These are phyloP conservation scores for Parnassius apollo DNA, from an alignment of 2,888 invertebrate genomes.

Conservation along the genomic window DNA sequence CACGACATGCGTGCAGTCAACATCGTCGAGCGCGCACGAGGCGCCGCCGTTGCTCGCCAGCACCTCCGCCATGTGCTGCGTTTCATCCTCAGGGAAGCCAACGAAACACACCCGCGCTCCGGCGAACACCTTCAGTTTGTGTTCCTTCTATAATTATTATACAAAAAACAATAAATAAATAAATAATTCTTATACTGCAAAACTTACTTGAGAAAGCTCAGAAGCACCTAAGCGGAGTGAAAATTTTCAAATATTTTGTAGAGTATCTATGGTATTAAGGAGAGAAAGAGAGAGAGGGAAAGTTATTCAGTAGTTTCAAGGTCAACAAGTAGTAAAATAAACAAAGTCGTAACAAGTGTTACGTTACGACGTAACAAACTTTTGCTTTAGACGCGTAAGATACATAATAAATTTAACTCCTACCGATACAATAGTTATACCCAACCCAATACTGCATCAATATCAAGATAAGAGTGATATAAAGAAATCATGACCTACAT, in stretches of 20 bases:
- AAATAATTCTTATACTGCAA: too few species aligned
- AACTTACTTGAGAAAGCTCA: too few species aligned
- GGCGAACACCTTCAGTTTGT: constrained; percentile 92
- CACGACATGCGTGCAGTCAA: constrained; percentile 95
- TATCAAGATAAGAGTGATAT: constrained; percentile 1
- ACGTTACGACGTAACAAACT: too few species aligned
- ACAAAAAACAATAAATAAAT: background rate
- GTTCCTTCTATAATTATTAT: constrained; percentile 77
- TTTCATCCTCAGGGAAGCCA: constrained; percentile 94
- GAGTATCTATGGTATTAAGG: too few species aligned
- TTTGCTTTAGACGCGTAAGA: too few species aligned
- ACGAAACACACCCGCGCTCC: constrained; percentile 93
- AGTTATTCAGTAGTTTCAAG: too few species aligned
- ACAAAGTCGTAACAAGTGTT: too few species aligned
- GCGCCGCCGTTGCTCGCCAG: constrained; percentile 92
- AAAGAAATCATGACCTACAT: constrained; percentile 1
- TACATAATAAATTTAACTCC: background rate
- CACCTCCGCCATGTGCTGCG: constrained; percentile 95
- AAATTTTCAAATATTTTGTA: too few species aligned
- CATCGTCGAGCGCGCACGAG: constrained; percentile 88
- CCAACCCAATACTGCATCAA: background rate
- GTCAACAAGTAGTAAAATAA: too few species aligned
- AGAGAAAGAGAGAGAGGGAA: too few species aligned
- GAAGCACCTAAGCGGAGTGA: too few species aligned
- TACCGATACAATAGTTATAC: constrained; percentile 26